Evolutionary conservation across 1,140 invertebrate genomes (phyloP).

Genomic region (Solenopsis invicta): DNA sequence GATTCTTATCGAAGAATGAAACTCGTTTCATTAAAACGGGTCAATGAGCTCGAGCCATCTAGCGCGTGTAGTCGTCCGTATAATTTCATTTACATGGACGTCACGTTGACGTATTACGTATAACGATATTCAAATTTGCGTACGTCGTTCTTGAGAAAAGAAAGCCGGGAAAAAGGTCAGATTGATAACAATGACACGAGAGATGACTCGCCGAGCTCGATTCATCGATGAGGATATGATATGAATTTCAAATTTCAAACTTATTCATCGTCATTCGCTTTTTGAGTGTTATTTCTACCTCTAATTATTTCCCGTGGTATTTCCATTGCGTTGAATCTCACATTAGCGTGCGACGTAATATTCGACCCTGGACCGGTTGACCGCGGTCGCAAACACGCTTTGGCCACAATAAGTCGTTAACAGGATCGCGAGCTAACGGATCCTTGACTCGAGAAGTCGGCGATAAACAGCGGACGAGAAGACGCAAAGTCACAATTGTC

Average conservation of each 20-base stretch:
- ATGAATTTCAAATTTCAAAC: not conserved
- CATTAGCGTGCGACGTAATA: not conserved
- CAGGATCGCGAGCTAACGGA: constrained; percentile 1
- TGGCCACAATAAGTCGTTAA: constrained; percentile 1
- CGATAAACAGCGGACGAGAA: not conserved
- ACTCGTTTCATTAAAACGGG: constrained; percentile 21
- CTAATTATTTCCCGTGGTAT: not conserved
- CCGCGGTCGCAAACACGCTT: not conserved
- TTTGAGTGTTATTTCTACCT: not conserved
- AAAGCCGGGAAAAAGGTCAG: not conserved
- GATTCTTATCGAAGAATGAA: constrained; percentile 18
- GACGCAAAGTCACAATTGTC: not conserved
- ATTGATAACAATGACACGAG: not conserved
- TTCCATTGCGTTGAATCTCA: not conserved
- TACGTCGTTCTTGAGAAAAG: not conserved
- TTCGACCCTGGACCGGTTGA: not conserved
- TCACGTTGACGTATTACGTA: not conserved
- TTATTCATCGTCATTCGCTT: too few species aligned
- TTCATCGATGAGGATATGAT: not conserved
- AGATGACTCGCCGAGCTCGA: not conserved
- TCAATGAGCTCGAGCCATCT: constrained; percentile 8
- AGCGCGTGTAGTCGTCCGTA: not conserved
- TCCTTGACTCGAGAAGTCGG: not conserved
- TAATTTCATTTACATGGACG: not conserved
- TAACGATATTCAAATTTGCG: constrained; percentile 1